A percentile compares a stretch with the other conserved stretches of the same genome.
phyloP scores from a whole-genome alignment of 2,888 invertebrate species.

The Sarcophaga rosellei region DNA sequence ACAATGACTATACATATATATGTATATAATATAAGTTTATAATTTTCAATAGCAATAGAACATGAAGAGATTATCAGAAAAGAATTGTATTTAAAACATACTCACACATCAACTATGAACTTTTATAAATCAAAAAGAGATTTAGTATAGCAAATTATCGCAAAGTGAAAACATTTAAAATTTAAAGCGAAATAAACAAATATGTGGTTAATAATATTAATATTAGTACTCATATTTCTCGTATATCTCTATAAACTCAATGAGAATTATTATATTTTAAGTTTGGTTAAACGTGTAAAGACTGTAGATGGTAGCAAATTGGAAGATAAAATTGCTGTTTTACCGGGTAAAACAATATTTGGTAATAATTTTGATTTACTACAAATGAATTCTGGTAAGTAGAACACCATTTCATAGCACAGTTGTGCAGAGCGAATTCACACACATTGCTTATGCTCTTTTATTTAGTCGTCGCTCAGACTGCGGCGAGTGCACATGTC shows the following conservation, averaged over 20 bases:
- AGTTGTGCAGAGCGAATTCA: too few relatives aligned
- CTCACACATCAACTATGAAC: too few relatives aligned
- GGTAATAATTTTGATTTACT: constrained; percentile 78
- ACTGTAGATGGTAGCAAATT: constrained; percentile 75
- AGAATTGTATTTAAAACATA: too few relatives aligned
- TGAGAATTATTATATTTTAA: constrained; percentile 73
- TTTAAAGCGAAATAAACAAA: background rate
- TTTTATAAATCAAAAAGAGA: too few relatives aligned
- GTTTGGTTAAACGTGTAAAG: constrained; percentile 72
- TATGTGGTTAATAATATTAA: constrained; percentile 39
- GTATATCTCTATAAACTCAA: constrained; percentile 69
- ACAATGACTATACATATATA: too few relatives aligned
- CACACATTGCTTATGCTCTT: too few relatives aligned
- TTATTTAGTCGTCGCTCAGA: too few relatives aligned
- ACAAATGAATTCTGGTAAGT: constrained; percentile 73
- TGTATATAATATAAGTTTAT: too few relatives aligned
- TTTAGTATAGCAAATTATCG: background rate
- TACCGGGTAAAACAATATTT: constrained; percentile 74
- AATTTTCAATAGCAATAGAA: too few relatives aligned
- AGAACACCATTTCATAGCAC: too few relatives aligned
- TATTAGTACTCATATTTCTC: constrained; percentile 1
- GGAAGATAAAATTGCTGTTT: constrained; percentile 71
- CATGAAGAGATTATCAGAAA: too few relatives aligned
- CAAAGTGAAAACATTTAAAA: background rate
- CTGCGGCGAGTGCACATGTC: too few relatives aligned